Percentiles rank a stretch among this genome's conserved stretches.
Conservation (phyloP, 2,113 vertebrate species). For the Drymodes brunneopygia region DNA sequence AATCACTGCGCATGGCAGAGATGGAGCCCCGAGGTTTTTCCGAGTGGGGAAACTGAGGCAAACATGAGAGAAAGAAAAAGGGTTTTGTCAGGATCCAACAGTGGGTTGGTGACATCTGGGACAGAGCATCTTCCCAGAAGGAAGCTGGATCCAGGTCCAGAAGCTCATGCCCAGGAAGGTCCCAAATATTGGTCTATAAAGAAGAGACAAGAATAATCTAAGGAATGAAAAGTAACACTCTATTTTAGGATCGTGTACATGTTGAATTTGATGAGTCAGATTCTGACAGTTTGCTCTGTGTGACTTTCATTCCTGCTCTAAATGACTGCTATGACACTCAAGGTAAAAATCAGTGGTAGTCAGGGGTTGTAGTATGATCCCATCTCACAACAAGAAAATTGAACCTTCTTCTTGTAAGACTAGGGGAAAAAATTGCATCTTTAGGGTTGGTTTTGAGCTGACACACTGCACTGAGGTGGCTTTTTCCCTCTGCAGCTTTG, state of each 20-base stretch:
- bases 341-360: background rate
- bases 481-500: slow-evolving; percentile 32
- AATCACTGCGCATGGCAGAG: background rate
- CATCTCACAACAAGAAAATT: background rate
- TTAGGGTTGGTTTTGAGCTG: background rate
- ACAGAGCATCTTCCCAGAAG: background rate
- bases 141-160: background rate
- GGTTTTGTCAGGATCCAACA: rapidly evolving
- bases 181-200: background rate
- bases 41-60: background rate
- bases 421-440: background rate
- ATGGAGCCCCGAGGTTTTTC: background rate
- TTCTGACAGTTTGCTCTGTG: background rate
- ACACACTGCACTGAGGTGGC: background rate
- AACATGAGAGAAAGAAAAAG: background rate
- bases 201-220: background rate
- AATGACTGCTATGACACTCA: background rate
- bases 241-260: rapidly evolving
- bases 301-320: background rate
- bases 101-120: background rate
- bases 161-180: background rate
- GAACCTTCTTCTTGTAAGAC: background rate
- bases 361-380: background rate
- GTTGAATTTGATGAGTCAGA: background rate
- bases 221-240: background rate